Conservation (phyloP, 1,140 invertebrate genomes). For the Polyergus mexicanus region DNA sequence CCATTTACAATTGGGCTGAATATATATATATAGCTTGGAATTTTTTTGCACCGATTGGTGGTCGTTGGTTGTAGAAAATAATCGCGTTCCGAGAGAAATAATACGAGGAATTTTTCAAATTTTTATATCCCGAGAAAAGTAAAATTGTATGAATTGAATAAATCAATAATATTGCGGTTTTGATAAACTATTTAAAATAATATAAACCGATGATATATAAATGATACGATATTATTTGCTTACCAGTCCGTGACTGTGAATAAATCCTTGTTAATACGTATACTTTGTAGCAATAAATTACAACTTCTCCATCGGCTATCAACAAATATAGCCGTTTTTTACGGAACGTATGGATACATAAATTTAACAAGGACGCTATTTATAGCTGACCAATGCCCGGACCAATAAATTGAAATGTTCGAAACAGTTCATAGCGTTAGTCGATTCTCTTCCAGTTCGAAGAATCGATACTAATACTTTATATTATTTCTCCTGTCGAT, state of each 20-base stretch:
- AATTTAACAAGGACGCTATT: slow-evolving; percentile 46
- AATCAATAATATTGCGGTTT: too few relatives aligned
- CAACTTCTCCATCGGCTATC: slow-evolving; percentile 4
- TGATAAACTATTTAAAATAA: too few relatives aligned
- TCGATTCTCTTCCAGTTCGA: not conserved
- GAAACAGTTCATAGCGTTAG: slow-evolving; percentile 35
- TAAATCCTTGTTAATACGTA: not conserved
- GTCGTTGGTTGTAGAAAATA: too few relatives aligned
- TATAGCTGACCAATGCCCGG: slow-evolving; percentile 53
- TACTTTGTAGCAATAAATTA: slow-evolving; percentile 14
- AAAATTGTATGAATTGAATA: too few relatives aligned
- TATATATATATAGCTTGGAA: too few relatives aligned
- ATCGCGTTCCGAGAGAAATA: too few relatives aligned
- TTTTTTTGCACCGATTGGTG: too few relatives aligned
- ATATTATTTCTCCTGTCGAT: slow-evolving; percentile 32
- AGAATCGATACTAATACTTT: slow-evolving; percentile 35
- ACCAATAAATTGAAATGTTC: slow-evolving; percentile 50
- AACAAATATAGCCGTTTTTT: slow-evolving; percentile 28
- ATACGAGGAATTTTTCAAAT: too few relatives aligned
- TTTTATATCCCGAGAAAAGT: too few relatives aligned
- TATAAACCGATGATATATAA: not conserved
- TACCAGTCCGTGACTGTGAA: not conserved
- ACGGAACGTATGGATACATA: slow-evolving; percentile 14
- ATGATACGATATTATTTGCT: not conserved
- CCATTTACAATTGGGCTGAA: too few relatives aligned